Conservation (phyloP, 2,797 vertebrate species). For the Spinibarbus caldwelli region DNA sequence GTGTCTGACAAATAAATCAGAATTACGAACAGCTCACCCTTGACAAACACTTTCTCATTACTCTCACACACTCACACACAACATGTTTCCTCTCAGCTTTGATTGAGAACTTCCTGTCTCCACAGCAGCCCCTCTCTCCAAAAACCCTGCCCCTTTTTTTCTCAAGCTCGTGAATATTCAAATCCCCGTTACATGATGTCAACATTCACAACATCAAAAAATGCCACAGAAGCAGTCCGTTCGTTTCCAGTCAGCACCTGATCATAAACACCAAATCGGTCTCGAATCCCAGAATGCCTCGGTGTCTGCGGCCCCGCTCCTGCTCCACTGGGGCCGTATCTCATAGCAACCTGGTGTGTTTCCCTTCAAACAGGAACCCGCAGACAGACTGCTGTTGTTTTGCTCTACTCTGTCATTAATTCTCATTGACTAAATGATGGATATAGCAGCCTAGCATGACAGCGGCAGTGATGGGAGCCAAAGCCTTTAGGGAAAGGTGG, state of each 20-base stretch:
- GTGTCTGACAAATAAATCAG: conserved; percentile 62
- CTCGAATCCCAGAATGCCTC: conserved; percentile 41
- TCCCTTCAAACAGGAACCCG: conserved; percentile 59
- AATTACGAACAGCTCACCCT: conserved; percentile 59
- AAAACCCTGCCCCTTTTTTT: not conserved
- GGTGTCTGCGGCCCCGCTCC: conserved; percentile 2
- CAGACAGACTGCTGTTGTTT: conserved; percentile 55
- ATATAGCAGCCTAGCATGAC: conserved; percentile 54
- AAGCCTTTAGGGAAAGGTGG: conserved; percentile 48
- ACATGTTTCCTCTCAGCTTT: conserved; percentile 51
- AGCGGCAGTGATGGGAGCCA: conserved; percentile 44
- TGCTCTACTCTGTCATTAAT: conserved; percentile 58
- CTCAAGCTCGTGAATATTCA: conserved; percentile 52
- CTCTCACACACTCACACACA: conserved; percentile 38
- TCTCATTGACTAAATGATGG: conserved; percentile 62
- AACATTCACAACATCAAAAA: conserved; percentile 46
- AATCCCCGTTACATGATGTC: conserved; percentile 22
- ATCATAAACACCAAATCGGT: conserved; percentile 36
- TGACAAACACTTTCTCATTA: conserved; percentile 60
- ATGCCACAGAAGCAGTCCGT: not conserved
- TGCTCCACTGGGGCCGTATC: conserved; percentile 24
- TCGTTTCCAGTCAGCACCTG: conserved; percentile 40
- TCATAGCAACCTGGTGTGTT: conserved; percentile 58
- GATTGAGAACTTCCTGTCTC: conserved; percentile 65
- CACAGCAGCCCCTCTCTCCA: not conserved